Evolutionary conservation across 2,113 vertebrate genomes (phyloP).

Genomic region (Cervus canadensis): DNA sequence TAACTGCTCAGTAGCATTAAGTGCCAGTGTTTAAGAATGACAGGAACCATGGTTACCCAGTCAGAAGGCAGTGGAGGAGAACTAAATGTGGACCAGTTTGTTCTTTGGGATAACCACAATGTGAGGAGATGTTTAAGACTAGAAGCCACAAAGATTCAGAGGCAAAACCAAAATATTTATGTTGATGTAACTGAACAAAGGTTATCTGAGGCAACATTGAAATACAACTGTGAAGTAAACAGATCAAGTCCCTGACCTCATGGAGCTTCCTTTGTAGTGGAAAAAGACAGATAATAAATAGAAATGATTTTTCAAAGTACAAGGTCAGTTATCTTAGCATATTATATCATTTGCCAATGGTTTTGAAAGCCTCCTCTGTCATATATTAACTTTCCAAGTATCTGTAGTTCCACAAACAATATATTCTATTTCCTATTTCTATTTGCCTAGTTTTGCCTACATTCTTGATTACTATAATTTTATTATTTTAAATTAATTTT

Average conservation of each 20-base stretch:
- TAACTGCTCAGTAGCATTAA: neutral
- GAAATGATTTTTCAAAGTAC: neutral
- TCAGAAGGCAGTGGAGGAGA: neutral
- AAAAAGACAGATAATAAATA: neutral
- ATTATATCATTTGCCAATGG: neutral
- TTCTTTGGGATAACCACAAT: neutral
- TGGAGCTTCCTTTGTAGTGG: neutral
- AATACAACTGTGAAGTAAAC: neutral
- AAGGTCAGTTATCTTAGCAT: neutral
- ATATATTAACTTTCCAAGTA: neutral
- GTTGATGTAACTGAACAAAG: neutral
- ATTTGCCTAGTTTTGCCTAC: neutral
- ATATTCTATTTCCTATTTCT: neutral
- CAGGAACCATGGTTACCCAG: neutral
- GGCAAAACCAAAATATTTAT: neutral
- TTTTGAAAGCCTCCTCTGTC: neutral
- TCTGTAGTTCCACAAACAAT: neutral
- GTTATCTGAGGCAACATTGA: neutral
- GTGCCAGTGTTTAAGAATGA: neutral
- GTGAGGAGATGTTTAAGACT: neutral
- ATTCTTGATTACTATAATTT: neutral
- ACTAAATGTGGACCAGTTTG: neutral
- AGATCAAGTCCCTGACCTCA: neutral
- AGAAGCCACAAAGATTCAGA: neutral
- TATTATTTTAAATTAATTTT: neutral